These are phyloP conservation scores for Pseudomyrmex sp. DNA, from an alignment of 1,140 invertebrate species.

Conservation along the genomic window DNA sequence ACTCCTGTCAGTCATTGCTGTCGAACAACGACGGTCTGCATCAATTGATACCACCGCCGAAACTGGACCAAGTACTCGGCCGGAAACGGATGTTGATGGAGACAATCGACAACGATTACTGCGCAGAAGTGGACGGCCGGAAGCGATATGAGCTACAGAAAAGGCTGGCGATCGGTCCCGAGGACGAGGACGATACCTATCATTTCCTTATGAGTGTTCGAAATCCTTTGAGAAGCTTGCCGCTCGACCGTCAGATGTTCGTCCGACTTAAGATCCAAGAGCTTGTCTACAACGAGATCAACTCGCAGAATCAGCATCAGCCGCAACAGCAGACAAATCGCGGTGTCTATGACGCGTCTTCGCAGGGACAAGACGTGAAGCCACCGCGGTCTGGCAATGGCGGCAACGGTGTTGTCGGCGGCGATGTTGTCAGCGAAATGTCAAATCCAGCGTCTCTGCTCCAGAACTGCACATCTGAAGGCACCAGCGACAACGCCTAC, in stretches of 20 bases:
- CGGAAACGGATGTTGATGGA: conserved; percentile 71
- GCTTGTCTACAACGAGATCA: conserved; percentile 78
- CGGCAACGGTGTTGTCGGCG: conserved; percentile 23
- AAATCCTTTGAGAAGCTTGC: conserved; percentile 76
- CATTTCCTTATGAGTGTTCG: conserved; percentile 80
- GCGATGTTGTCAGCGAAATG: conserved; percentile 42
- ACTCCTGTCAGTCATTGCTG: conserved; percentile 74
- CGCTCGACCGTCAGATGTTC: conserved; percentile 78
- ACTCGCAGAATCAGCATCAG: conserved; percentile 70
- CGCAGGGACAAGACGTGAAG: conserved; percentile 69
- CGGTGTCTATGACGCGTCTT: conserved; percentile 54
- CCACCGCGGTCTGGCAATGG: conserved; percentile 48
- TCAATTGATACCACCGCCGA: conserved; percentile 68
- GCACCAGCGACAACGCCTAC: conserved; percentile 67
- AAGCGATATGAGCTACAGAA: conserved; percentile 73
- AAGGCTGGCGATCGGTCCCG: conserved; percentile 59
- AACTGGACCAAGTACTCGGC: conserved; percentile 66
- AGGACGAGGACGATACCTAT: conserved; percentile 78
- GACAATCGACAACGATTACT: conserved; percentile 71
- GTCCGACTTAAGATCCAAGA: conserved; percentile 81
- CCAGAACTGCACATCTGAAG: conserved; percentile 73
- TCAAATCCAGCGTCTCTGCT: conserved; percentile 62
- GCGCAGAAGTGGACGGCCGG: conserved; percentile 62
- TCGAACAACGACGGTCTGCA: conserved; percentile 74
- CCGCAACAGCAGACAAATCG: conserved; percentile 28